Evolutionary conservation across 30 jellyfish, hydroid and myxozoan species (phyloP).

Genomic region (Haliclystus octoradiatus): DNA sequence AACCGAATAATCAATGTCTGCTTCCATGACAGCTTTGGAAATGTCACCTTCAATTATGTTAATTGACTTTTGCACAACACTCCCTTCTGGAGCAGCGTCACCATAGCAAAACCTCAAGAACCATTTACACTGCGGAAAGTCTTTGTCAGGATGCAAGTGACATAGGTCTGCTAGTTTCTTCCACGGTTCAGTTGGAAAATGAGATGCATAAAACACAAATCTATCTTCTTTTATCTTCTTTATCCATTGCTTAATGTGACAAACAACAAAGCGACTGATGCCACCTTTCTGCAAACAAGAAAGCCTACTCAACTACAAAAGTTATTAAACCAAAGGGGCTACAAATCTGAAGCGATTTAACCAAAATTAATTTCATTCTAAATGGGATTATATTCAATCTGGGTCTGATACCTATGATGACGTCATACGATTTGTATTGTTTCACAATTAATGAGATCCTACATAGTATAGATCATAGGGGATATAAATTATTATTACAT

Average conservation of each 20-base stretch:
- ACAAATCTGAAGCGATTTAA: too few species aligned
- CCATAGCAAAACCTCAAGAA: slow-evolving; percentile 41
- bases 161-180: slow-evolving; percentile 46
- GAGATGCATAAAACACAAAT: slow-evolving; percentile 27
- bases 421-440: too few species aligned
- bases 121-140: slow-evolving; percentile 62
- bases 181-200: slow-evolving; percentile 61
- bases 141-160: slow-evolving; percentile 49
- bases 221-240: slow-evolving; percentile 29
- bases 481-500: too few species aligned
- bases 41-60: slow-evolving; percentile 20
- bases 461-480: too few species aligned
- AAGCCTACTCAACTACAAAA: too few species aligned
- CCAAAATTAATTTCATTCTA: too few species aligned
- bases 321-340: too few species aligned
- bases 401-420: too few species aligned
- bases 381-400: too few species aligned
- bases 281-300: too few species aligned
- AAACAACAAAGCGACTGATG: slow-evolving; percentile 16
- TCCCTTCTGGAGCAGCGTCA: slow-evolving; percentile 14
- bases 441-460: too few species aligned
- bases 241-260: slow-evolving; percentile 37
- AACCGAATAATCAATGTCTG: slow-evolving; percentile 38
- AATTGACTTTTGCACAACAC: background rate
- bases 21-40: slow-evolving; percentile 20